Evolutionary conservation across 2,113 vertebrate genomes (phyloP).

Genomic region (Nycticebus coucang): DNA sequence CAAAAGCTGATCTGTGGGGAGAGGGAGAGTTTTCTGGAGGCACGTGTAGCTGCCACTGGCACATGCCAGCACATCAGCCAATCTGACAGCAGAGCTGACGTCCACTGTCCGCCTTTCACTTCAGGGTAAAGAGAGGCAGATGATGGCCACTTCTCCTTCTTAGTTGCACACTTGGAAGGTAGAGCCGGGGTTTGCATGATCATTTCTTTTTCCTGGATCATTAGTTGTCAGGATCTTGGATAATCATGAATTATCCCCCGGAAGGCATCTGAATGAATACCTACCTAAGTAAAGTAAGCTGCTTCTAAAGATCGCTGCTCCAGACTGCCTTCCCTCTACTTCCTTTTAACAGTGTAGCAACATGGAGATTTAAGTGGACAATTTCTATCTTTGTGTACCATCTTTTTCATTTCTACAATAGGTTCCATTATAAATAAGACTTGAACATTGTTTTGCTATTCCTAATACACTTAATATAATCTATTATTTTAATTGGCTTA

Average conservation of each 20-base stretch:
- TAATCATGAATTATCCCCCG: background rate
- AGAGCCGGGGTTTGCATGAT: background rate
- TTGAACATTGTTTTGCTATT: constrained; percentile 10
- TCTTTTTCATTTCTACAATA: constrained; percentile 14
- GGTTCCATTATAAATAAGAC: background rate
- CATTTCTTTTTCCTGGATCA: background rate
- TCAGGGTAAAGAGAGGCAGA: constrained; percentile 18
- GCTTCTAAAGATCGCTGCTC: background rate
- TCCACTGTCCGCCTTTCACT: background rate
- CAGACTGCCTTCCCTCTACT: background rate
- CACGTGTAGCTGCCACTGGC: background rate
- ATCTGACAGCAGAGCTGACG: background rate
- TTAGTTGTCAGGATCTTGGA: background rate
- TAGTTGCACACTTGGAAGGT: background rate
- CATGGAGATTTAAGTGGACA: background rate
- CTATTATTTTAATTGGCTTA: constrained; percentile 40
- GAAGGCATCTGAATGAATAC: background rate
- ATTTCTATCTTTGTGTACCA: background rate
- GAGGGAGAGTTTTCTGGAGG: constrained; percentile 35
- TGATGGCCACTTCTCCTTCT: background rate
- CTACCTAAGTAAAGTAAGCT: background rate
- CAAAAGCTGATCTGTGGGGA: constrained; percentile 51
- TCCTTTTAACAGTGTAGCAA: background rate
- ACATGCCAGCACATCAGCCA: background rate
- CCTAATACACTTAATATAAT: background rate